Conservation (phyloP, 2,113 vertebrate genomes). For the Carollia perspicillata region DNA sequence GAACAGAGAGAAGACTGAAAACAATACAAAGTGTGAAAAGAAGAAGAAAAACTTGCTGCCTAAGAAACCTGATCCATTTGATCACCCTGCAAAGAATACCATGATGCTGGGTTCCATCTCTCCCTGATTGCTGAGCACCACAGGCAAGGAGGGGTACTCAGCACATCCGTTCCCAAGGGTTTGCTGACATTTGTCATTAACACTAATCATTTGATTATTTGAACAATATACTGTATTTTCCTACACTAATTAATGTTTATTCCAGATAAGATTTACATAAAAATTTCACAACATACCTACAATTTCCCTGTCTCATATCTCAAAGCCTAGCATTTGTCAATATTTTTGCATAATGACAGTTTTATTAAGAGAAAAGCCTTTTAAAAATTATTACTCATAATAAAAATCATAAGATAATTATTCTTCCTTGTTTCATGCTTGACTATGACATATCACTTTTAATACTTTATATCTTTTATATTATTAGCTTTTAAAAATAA, state of each 20-base stretch:
- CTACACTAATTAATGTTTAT: background rate
- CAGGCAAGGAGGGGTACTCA: background rate
- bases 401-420: background rate
- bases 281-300: background rate
- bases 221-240: background rate
- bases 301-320: background rate
- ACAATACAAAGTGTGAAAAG: fast-evolving
- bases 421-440: background rate
- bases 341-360: background rate
- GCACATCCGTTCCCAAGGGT: background rate
- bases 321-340: background rate
- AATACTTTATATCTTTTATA: background rate
- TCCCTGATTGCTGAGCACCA: background rate
- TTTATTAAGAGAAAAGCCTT: background rate
- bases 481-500: background rate
- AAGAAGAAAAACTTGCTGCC: fast-evolving
- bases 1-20: background rate
- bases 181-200: background rate
- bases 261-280: background rate
- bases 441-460: background rate
- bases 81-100: background rate
- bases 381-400: background rate
- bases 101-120: fast-evolving
- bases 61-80: too few relatives aligned
- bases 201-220: background rate